These are phyloP conservation scores for Drosophila greeni DNA, from an alignment of 2,888 invertebrate genomes.

Conservation along the genomic window DNA sequence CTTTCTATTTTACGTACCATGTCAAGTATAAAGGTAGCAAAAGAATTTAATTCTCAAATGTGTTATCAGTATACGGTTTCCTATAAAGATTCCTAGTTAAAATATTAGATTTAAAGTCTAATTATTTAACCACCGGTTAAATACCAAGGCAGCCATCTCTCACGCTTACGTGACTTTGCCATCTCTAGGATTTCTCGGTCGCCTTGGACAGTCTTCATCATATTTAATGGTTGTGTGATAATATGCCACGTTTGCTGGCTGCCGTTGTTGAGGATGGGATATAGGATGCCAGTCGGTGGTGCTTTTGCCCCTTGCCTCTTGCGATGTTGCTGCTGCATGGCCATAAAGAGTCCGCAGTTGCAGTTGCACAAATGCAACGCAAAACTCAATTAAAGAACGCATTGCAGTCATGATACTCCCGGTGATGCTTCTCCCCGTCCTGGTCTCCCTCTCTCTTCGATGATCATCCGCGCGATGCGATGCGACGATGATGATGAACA, in stretches of 20 bases:
- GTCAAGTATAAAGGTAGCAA: background rate
- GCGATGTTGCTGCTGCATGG: constrained; percentile 49
- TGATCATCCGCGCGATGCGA: constrained; percentile 44
- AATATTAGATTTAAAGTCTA: background rate
- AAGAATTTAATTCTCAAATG: background rate
- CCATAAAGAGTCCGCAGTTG: constrained; percentile 66
- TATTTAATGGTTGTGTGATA: constrained; percentile 74
- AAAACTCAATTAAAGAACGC: constrained; percentile 74
- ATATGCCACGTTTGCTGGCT: constrained; percentile 62
- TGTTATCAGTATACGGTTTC: too few species aligned
- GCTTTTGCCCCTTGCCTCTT: constrained; percentile 15
- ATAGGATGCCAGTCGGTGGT: constrained; percentile 17
- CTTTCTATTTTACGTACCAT: background rate
- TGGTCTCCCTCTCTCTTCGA: constrained; percentile 11
- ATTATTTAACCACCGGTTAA: background rate
- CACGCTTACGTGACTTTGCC: constrained; percentile 19
- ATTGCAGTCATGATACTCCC: constrained; percentile 68
- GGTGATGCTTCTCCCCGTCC: constrained; percentile 20
- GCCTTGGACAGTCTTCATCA: constrained; percentile 69
- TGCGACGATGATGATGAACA: constrained; percentile 63
- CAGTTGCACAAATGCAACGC: constrained; percentile 66
- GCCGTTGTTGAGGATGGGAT: constrained; percentile 26
- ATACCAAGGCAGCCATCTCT: background rate
- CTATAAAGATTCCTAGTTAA: background rate
- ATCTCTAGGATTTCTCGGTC: constrained; percentile 25